phyloP scores from a whole-genome alignment of 2,797 vertebrate species.

The Pantherophis alleghaniensis region DNA sequence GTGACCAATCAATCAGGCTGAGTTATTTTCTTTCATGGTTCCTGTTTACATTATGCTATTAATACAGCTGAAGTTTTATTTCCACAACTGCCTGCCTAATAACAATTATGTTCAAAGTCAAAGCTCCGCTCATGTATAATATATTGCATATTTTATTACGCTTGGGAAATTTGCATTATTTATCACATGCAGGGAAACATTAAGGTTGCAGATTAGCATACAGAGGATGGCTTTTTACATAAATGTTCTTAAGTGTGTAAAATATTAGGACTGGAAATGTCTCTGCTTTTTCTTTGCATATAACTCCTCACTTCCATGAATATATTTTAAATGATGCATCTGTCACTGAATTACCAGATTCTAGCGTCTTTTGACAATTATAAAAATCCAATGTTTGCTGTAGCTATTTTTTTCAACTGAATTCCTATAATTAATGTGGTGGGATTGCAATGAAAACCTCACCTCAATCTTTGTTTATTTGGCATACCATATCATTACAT shows the following conservation, averaged over 20 bases:
- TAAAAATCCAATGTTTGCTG: background rate
- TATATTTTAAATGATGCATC: background rate
- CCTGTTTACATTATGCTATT: background rate
- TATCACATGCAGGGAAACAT: slow-evolving; percentile 49
- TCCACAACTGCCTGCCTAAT: slow-evolving; percentile 28
- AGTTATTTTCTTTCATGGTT: background rate
- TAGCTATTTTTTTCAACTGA: background rate
- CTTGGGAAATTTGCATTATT: slow-evolving; percentile 61
- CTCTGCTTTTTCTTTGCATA: background rate
- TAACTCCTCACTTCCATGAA: background rate
- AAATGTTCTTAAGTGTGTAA: slow-evolving; percentile 38
- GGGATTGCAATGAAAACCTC: background rate
- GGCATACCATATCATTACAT: background rate
- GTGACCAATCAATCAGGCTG: background rate
- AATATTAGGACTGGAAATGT: slow-evolving; percentile 9
- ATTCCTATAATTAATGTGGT: background rate
- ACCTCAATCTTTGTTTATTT: background rate
- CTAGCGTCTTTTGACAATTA: background rate
- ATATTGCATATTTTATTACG: slow-evolving; percentile 62
- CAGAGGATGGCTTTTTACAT: slow-evolving; percentile 45
- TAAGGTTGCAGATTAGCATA: slow-evolving; percentile 56
- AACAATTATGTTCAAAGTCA: slow-evolving; percentile 50
- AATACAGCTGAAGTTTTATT: background rate
- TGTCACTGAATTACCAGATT: background rate
- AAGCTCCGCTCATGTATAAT: slow-evolving; percentile 63